Percentiles rank a stretch among this genome's conserved stretches.
Evolutionary conservation across 2,888 invertebrate genomes (phyloP).

Genomic region (Agrochola lychnidis): DNA sequence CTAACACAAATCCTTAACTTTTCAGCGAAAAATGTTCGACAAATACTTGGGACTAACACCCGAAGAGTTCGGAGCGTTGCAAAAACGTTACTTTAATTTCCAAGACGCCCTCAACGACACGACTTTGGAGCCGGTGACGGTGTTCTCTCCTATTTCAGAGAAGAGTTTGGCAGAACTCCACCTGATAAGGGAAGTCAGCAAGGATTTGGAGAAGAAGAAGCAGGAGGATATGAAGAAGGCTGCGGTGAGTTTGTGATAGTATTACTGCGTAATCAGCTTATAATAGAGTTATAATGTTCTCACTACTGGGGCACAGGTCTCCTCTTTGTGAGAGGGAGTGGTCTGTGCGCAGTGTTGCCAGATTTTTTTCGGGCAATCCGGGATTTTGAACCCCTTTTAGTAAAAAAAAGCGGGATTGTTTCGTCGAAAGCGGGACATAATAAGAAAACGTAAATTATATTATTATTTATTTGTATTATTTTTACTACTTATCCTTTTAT

Average conservation of each 20-base stretch:
- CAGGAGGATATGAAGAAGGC: conserved; percentile 78
- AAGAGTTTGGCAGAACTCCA: conserved; percentile 71
- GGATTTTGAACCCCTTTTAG: no score
- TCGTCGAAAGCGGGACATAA: no score
- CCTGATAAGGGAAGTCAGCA: conserved; percentile 80
- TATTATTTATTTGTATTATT: no score
- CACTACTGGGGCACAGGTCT: neutral
- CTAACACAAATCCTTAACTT: neutral
- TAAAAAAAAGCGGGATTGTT: no score
- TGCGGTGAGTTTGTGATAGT: conserved; percentile 63
- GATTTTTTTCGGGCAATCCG: no score
- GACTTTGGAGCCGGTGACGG: conserved; percentile 63
- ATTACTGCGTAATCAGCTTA: neutral
- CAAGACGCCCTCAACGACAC: conserved; percentile 44
- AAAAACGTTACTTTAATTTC: conserved; percentile 67
- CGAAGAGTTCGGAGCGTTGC: conserved; percentile 65
- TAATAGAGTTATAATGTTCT: no score
- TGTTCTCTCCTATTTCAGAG: conserved; percentile 73
- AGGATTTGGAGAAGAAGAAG: conserved; percentile 78
- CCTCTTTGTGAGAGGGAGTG: neutral
- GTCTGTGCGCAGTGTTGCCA: no score
- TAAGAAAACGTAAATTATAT: no score
- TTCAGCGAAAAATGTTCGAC: conserved; percentile 46
- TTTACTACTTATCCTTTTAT: no score
- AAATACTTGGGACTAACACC: conserved; percentile 55